Conservation (phyloP, 2,888 invertebrate genomes). For the Caradrina clavipalpis region DNA sequence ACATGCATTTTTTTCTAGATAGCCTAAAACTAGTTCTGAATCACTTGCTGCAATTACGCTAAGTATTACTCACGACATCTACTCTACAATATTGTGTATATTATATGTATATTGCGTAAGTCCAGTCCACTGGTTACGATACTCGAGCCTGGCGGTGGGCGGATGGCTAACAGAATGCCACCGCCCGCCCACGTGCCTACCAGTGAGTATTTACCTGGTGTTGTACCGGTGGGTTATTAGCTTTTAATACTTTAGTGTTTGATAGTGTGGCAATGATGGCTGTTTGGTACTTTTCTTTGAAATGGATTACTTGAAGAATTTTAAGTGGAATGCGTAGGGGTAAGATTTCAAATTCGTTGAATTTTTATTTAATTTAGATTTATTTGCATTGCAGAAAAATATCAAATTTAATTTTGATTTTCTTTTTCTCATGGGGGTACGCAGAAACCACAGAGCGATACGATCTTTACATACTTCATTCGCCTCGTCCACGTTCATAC, state of each 20-base stretch:
- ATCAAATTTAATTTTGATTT: too few species aligned
- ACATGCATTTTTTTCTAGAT: neutral
- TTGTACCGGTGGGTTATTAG: slow-evolving; percentile 40
- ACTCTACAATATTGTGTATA: slow-evolving; percentile 12
- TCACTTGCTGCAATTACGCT: slow-evolving; percentile 3
- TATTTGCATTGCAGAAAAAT: too few species aligned
- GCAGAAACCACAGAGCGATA: too few species aligned
- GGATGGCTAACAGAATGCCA: slow-evolving; percentile 63
- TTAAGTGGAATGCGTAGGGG: too few species aligned
- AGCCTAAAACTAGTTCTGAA: slow-evolving; percentile 1
- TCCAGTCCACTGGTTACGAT: slow-evolving; percentile 41
- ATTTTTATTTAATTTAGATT: too few species aligned
- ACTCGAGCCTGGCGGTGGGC: slow-evolving; percentile 59
- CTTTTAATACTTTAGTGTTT: slow-evolving; percentile 11
- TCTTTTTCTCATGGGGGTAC: too few species aligned
- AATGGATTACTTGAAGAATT: too few species aligned
- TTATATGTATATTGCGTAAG: slow-evolving; percentile 54
- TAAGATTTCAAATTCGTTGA: too few species aligned
- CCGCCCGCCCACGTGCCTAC: slow-evolving; percentile 53
- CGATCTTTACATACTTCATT: too few species aligned
- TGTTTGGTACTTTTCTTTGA: neutral
- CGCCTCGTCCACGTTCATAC: too few species aligned
- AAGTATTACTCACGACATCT: slow-evolving; percentile 19
- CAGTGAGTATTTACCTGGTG: slow-evolving; percentile 38
- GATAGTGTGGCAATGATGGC: slow-evolving; percentile 4